These are phyloP conservation scores for Rhadinocentrus ornatus DNA, from an alignment of 2,797 vertebrate species.

Conservation along the genomic window DNA sequence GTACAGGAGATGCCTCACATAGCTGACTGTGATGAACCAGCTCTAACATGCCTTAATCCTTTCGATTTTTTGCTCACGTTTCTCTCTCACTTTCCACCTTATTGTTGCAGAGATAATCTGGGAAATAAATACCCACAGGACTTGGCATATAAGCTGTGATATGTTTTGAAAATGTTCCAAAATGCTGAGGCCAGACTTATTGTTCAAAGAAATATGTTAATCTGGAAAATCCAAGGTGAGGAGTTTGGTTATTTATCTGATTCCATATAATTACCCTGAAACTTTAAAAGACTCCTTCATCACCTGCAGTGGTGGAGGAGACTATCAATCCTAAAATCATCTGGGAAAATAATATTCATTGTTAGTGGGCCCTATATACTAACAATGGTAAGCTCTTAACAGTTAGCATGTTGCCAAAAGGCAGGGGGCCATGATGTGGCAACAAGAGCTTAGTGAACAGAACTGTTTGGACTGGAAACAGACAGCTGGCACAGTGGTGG, in stretches of 20 bases:
- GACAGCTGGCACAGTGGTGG: conserved; percentile 53
- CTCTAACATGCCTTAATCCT: conserved; percentile 49
- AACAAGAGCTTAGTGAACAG: conserved; percentile 61
- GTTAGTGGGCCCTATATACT: neutral
- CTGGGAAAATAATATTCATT: neutral
- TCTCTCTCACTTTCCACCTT: conserved; percentile 59
- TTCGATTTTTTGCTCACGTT: conserved; percentile 37
- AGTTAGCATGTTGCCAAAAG: conserved; percentile 35
- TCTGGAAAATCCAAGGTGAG: conserved; percentile 45
- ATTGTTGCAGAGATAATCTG: conserved; percentile 61
- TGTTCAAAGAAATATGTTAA: conserved; percentile 68
- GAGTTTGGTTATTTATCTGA: neutral
- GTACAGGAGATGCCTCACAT: conserved; percentile 58
- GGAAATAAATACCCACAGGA: conserved; percentile 47
- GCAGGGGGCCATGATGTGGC: conserved; percentile 58
- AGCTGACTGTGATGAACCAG: conserved; percentile 70
- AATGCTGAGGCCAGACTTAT: conserved; percentile 45
- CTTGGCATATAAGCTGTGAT: conserved; percentile 47
- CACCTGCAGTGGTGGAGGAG: neutral
- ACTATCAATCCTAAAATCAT: neutral
- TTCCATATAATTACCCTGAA: neutral
- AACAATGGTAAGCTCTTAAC: conserved; percentile 36
- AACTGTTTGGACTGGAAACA: conserved; percentile 69
- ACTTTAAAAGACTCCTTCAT: neutral
- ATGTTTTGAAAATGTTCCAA: conserved; percentile 47